Evolutionary conservation across 2,888 invertebrate species (phyloP).

Genomic region (Tenodera sinensis): DNA sequence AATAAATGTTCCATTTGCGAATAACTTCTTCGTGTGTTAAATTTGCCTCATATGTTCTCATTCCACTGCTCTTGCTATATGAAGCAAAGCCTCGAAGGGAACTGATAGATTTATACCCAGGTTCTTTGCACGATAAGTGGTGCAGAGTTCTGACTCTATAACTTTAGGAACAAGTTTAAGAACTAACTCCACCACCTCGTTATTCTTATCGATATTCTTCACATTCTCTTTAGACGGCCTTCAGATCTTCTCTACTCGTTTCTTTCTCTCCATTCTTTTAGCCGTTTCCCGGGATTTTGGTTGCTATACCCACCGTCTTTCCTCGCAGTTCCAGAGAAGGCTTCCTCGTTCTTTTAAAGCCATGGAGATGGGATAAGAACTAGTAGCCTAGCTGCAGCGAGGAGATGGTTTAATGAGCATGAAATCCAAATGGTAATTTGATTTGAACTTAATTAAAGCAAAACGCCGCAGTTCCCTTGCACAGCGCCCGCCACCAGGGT

Average conservation of each 20-base stretch:
- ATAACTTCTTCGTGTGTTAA: neutral
- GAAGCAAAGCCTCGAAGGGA: neutral
- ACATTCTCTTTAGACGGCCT: neutral
- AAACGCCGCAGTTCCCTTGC: constrained; percentile 36
- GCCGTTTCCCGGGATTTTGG: neutral
- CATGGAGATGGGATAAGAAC: neutral
- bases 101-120: neutral
- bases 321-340: too few relatives aligned
- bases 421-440: constrained; percentile 49
- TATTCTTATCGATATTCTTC: neutral
- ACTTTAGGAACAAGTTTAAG: neutral
- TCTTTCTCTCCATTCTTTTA: neutral
- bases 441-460: constrained; percentile 47
- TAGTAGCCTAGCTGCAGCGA: neutral
- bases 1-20: neutral
- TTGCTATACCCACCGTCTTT: neutral
- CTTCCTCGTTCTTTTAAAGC: neutral
- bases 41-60: neutral
- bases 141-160: neutral
- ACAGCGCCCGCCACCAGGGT: neutral
- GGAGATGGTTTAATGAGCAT: constrained; percentile 45
- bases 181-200: neutral
- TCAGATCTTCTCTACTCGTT: neutral
- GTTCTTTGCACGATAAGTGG: neutral
- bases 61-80: neutral